A percentile compares a stretch with the other conserved stretches of the same genome.
Conservation (phyloP, 2,113 vertebrate genomes). For the Eulemur rufifrons region DNA sequence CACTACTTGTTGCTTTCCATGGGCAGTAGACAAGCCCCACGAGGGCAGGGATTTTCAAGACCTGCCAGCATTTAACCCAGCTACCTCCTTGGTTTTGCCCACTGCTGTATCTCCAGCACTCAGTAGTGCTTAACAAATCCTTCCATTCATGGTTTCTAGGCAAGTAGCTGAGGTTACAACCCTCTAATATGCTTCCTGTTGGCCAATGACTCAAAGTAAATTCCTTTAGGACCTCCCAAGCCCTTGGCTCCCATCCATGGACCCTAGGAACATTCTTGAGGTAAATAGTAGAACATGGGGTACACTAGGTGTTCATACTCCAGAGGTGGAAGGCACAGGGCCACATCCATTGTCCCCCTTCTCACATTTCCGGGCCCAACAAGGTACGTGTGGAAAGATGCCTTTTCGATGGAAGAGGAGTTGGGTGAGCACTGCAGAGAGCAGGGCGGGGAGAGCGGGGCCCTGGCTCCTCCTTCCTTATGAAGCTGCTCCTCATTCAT, state of each 20-base stretch:
- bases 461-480: not conserved
- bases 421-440: not conserved
- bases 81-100: not conserved
- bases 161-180: not conserved
- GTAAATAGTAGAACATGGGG: not conserved
- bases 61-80: too few species aligned
- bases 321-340: not conserved
- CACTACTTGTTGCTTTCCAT: not conserved
- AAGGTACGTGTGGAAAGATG: not conserved
- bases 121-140: not conserved
- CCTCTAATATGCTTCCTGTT: not conserved
- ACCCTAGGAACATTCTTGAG: not conserved
- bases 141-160: not conserved
- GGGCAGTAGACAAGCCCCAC: not conserved
- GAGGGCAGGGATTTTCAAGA: not conserved
- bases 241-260: not conserved
- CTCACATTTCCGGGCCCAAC: not conserved
- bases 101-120: not conserved
- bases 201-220: not conserved
- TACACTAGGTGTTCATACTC: not conserved
- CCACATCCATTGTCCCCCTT: too few species aligned
- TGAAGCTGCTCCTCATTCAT: not conserved
- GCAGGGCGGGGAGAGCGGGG: not conserved
- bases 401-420: not conserved
- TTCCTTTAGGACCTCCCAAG: not conserved